Evolutionary conservation across 2,113 vertebrate genomes (phyloP).

Genomic region (Alces alces): DNA sequence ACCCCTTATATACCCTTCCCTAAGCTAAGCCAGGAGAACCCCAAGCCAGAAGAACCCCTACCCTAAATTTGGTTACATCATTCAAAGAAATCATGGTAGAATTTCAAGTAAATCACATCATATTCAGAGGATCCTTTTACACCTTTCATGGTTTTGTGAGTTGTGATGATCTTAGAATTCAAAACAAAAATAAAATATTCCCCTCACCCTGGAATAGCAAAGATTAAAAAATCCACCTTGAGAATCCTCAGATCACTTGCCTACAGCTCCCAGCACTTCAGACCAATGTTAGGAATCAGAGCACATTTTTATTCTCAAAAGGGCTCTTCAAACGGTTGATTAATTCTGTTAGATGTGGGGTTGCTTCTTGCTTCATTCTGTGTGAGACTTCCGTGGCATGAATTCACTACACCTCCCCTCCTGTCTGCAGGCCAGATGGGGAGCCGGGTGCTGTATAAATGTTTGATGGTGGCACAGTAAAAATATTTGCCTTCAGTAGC

Average conservation of each 20-base stretch:
- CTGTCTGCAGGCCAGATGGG: not conserved
- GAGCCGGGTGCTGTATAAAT: conserved; percentile 35
- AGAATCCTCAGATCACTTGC: not conserved
- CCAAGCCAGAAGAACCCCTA: rapidly evolving
- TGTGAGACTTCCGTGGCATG: not conserved
- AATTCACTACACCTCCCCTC: not conserved
- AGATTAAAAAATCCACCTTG: not conserved
- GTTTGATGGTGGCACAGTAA: conserved; percentile 52
- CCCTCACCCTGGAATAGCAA: not conserved
- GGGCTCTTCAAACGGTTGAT: not conserved
- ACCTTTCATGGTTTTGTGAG: not conserved
- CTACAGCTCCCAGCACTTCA: rapidly evolving
- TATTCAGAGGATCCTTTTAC: not conserved
- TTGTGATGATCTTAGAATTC: not conserved
- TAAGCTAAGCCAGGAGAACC: not conserved
- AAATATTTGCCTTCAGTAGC: conserved; percentile 56
- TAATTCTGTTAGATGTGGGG: not conserved
- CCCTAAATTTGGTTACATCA: not conserved
- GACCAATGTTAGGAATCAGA: not conserved
- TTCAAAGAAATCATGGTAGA: not conserved
- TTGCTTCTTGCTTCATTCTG: not conserved
- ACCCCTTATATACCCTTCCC: not conserved
- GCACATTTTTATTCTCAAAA: not conserved
- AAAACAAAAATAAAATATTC: not conserved
- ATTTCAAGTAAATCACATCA: not conserved